Conservation (phyloP, 2,888 invertebrate genomes). For the Troilus luridus region DNA sequence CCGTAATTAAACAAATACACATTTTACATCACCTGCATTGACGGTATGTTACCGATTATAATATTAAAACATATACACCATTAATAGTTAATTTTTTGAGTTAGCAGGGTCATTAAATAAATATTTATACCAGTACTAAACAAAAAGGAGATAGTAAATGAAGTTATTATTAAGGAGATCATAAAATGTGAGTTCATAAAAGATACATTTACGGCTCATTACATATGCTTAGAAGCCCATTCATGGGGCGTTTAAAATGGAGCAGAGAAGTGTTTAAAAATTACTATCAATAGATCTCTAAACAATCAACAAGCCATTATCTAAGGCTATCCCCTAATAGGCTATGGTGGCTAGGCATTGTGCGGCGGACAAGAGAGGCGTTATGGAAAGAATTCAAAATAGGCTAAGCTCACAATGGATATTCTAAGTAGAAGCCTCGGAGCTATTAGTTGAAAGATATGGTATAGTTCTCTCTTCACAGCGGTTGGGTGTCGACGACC, state of each 20-base stretch:
- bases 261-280: slow-evolving; percentile 1
- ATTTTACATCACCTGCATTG: too few species aligned
- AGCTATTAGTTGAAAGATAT: slow-evolving; percentile 44
- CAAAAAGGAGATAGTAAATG: background rate
- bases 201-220: background rate
- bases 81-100: too few species aligned
- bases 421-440: slow-evolving; percentile 8
- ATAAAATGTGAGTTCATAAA: slow-evolving; percentile 6
- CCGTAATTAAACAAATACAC: too few species aligned
- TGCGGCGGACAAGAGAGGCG: background rate
- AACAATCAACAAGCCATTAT: slow-evolving; percentile 37
- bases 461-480: background rate
- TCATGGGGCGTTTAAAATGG: background rate
- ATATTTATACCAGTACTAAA: too few species aligned
- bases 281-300: background rate
- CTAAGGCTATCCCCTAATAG: slow-evolving; percentile 8
- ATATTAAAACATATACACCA: too few species aligned
- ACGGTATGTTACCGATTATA: too few species aligned
- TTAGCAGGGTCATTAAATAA: too few species aligned
- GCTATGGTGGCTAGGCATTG: slow-evolving; percentile 12
- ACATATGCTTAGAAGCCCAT: background rate
- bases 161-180: background rate
- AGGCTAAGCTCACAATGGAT: slow-evolving; percentile 2
- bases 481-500: background rate
- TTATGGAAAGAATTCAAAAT: slow-evolving; percentile 7